A percentile compares a stretch with the other conserved stretches of the same genome.
These are phyloP conservation scores for Glossosoma conforme DNA, from an alignment of 1,140 invertebrate genomes.

Conservation along the genomic window DNA sequence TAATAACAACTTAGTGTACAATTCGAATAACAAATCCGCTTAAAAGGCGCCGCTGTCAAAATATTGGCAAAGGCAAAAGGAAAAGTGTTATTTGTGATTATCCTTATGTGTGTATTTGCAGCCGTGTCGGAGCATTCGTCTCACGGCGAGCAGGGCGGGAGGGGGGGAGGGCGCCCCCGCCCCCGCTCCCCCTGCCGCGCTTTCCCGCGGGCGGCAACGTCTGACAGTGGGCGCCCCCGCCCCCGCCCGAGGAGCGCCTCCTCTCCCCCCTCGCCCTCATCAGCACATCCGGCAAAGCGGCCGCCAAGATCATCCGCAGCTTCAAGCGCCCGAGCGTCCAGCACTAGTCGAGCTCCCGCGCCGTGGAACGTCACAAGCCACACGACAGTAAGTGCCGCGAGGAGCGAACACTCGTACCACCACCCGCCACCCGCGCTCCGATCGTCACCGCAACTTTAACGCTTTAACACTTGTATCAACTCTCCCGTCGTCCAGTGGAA, in stretches of 20 bases:
- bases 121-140: conserved; percentile 50
- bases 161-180: conserved; percentile 43
- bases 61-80: too few relatives aligned
- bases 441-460: too few relatives aligned
- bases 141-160: conserved; percentile 31
- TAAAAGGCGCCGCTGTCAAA: too few relatives aligned
- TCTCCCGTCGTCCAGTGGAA: too few relatives aligned
- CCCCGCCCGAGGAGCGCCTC: conserved; percentile 38
- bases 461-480: too few relatives aligned
- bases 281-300: conserved; percentile 50
- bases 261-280: conserved; percentile 43
- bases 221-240: conserved; percentile 57
- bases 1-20: too few relatives aligned
- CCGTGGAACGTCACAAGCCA: too few relatives aligned
- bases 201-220: conserved; percentile 62
- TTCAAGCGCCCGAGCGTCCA: conserved; percentile 43
- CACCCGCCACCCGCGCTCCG: too few relatives aligned
- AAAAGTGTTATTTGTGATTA: neutral
- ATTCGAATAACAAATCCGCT: too few relatives aligned
- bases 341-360: conserved; percentile 35
- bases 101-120: conserved; percentile 9
- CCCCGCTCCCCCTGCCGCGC: conserved; percentile 62
- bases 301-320: conserved; percentile 52
- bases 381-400: too few relatives aligned
- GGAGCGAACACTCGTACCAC: too few relatives aligned